phyloP scores from a whole-genome alignment of 2,888 invertebrate species.

The Frankliniella fusca region DNA sequence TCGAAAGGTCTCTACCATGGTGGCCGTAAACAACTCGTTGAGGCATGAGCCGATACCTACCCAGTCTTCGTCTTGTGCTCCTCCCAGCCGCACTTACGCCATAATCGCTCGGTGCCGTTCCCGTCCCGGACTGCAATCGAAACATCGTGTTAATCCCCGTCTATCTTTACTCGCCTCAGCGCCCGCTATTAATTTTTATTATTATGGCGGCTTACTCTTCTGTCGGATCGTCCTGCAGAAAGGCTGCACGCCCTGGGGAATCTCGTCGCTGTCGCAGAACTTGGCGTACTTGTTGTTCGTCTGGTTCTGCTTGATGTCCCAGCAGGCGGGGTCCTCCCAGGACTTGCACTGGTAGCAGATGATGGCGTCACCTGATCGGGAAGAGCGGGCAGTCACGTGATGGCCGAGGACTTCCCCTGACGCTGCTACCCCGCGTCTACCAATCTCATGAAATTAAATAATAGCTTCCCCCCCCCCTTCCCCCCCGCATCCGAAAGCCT shows the following conservation, averaged over 20 bases:
- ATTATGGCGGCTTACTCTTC: slow-evolving; percentile 44
- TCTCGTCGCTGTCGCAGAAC: slow-evolving; percentile 38
- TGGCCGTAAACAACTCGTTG: no score
- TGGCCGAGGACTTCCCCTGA: no score
- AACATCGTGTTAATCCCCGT: background rate
- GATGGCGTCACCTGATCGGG: slow-evolving; percentile 24
- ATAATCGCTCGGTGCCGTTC: slow-evolving; percentile 31
- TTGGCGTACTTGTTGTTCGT: slow-evolving; percentile 38
- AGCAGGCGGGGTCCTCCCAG: slow-evolving; percentile 47
- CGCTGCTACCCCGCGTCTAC: no score
- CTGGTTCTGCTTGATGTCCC: slow-evolving; percentile 48
- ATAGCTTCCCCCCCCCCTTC: no score
- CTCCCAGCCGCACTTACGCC: slow-evolving; percentile 42
- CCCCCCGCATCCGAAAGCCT: no score
- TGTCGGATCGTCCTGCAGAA: slow-evolving; percentile 49
- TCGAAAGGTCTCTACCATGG: no score
- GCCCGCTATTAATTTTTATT: no score
- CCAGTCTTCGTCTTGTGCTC: slow-evolving; percentile 28
- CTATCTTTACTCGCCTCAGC: background rate
- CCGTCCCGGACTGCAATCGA: slow-evolving; percentile 33
- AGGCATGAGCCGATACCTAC: background rate
- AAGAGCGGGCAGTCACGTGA: no score
- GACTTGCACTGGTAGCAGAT: slow-evolving; percentile 50
- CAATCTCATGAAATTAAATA: no score
- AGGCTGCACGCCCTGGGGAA: slow-evolving; percentile 39